Evolutionary conservation across 30 jellyfish, hydroid and myxozoan genomes (phyloP), one percentile per base, ranked within the genome.

Genomic region (Aurelia sp.): DNA sequence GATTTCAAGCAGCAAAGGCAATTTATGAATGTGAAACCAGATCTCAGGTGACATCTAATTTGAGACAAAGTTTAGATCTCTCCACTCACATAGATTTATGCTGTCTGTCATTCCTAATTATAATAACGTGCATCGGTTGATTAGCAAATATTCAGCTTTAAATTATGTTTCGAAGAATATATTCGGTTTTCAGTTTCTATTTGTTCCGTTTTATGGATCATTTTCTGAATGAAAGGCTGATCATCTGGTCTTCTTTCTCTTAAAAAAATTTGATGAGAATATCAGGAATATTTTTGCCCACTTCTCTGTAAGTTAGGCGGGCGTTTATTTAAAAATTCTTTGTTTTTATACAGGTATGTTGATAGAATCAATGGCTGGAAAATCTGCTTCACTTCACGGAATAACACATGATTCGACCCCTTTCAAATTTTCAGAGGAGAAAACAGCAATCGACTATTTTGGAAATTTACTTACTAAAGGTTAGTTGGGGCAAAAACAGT

Each of bases 301-400:
- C 18, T 6, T 37, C 2, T 19, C 10, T 23, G 70, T 5, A 20
- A 19, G 51, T 15, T 62, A 19, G 30, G 11, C 8, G 6, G 9
- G 71, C 21, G 40, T 0, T 4, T 30, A 47, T 72, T 16, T 16
- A 6, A 15, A 47, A 10, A 11, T 74, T 19, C 55, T 78, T 9
- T 11, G 4, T 64, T 47, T 63, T 66, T 68, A 35, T 58, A 50
- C 30, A 93, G 98, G 98, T 17, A 95, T 95, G 99, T 86, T 95
- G 91, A 95, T 95, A 51, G 99, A 95, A 62, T 90, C 98, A 51
- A 95, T 95, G 99, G 99, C 98, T 30, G 98, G 98, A 11, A 95
- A 95, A 86, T 89, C 97, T 15, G 99, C 97, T 7, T 93, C 98
- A 16, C 86, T 89, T 23, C 98, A 95, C 66, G 99, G 97, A 21